Evolutionary conservation across 2,888 invertebrate species (phyloP), one percentile per base, ranked within the genome.

Genomic region (Autographa gamma): DNA sequence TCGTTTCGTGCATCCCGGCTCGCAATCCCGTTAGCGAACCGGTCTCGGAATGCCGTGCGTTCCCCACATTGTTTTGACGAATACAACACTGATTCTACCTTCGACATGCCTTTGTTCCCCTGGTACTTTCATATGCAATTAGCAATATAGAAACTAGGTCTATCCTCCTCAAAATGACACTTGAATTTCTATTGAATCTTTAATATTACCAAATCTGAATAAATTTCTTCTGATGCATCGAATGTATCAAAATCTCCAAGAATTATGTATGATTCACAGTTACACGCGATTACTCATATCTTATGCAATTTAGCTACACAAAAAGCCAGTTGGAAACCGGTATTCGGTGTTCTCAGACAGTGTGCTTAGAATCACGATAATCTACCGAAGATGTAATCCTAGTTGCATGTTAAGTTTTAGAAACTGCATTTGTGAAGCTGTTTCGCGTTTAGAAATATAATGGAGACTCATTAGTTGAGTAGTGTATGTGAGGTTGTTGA

Each of bases 11-110:
- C 85, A 81, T 87, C 83, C 79, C 77, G 68, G 82, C 84, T 85
- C 82, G 83, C 83, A 82, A 84, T 93, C 88, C 93, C 93, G 93
- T 93, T 93, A 93, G 79, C 58, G 81, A 90, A 92, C 92, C 92
- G 92, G 92, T 93, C 90, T 81, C 72, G 79, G 78, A 82, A 81
- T 85, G 82, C 81, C 74, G 72, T 67, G 89, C 91, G 88, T 91
- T 89, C 90, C 85, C 77, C 80, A 86, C 87, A 89, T 91, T 89
- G 86, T 88, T 89, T 81, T 78, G 83, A 79, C 70, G 82, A 81
- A 81, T 82, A 79, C 80, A 73, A 80, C 60, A 82, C 77, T 82
- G 80, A 82, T 79, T 79, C 85, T 80, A 85, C 79, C 60, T 77
- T 75, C 79, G 75, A 79, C 79, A 79, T 14, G 56, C 76, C 79